These are phyloP conservation scores for Achroia grisella DNA, from an alignment of 1,140 invertebrate species.

Conservation along the genomic window DNA sequence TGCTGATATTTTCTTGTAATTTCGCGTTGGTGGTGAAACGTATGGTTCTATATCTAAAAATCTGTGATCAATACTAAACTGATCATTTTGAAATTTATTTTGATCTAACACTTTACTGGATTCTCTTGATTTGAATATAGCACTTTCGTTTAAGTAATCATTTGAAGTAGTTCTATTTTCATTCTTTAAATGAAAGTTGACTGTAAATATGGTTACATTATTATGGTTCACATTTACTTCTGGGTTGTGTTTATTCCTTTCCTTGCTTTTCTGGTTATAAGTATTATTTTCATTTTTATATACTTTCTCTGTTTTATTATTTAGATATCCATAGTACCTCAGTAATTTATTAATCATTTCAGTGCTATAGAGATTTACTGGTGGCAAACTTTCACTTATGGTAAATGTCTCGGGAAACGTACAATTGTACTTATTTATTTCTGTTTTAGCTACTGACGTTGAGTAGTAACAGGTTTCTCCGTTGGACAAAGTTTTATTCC, in stretches of 20 bases:
- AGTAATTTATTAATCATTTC: constrained; percentile 68
- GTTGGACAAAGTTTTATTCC: constrained; percentile 68
- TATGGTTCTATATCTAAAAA: constrained; percentile 41
- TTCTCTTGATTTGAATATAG: constrained; percentile 27
- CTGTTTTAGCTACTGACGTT: constrained; percentile 47
- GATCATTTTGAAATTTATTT: constrained; percentile 42
- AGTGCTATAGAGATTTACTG: constrained; percentile 64
- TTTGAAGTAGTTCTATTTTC: constrained; percentile 32
- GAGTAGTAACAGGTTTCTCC: constrained; percentile 66
- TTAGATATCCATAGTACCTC: constrained; percentile 59
- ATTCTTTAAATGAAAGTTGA: constrained; percentile 10
- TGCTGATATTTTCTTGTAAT: constrained; percentile 19
- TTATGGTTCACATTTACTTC: constrained; percentile 7
- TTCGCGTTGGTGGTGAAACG: constrained; percentile 17
- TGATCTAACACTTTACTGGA: constrained; percentile 40
- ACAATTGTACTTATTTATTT: constrained; percentile 61
- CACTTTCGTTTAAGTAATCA: constrained; percentile 41
- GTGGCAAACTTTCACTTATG: constrained; percentile 62
- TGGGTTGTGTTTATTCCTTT: constrained; percentile 15
- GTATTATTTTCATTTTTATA: constrained; percentile 24
- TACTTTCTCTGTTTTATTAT: constrained; percentile 57
- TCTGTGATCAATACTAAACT: constrained; percentile 37
- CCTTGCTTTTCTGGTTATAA: constrained; percentile 10
- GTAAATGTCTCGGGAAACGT: constrained; percentile 67
- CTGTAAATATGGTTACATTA: constrained; percentile 13